phyloP scores from a whole-genome alignment of 1,140 invertebrate species.

The Pseudachorutes palmiensis region DNA sequence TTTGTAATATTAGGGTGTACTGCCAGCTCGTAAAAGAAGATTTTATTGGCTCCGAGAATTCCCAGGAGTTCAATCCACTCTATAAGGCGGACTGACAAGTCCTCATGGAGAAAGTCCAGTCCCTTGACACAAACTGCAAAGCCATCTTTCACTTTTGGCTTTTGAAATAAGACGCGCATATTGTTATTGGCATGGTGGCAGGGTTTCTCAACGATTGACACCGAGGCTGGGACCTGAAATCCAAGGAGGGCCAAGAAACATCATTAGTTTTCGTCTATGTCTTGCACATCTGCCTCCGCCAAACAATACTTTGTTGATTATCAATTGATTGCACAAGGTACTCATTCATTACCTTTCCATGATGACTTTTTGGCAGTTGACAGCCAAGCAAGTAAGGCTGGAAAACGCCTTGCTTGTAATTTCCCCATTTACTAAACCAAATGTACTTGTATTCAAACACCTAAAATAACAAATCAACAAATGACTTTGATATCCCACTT shows the following conservation, averaged over 20 bases:
- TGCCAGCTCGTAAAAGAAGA: conserved; percentile 85
- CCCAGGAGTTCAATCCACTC: conserved; percentile 88
- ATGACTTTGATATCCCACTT: neutral
- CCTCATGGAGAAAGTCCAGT: conserved; percentile 84
- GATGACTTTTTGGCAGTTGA: conserved; percentile 61
- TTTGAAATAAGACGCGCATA: conserved; percentile 73
- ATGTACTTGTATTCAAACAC: conserved; percentile 85
- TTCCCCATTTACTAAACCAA: conserved; percentile 90
- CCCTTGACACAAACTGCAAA: conserved; percentile 93
- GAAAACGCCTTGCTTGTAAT: conserved; percentile 82
- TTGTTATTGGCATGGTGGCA: conserved; percentile 81
- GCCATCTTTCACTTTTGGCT: conserved; percentile 55
- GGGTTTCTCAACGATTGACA: conserved; percentile 72
- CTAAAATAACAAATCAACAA: conserved; percentile 20
- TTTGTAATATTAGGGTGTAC: conserved; percentile 85
- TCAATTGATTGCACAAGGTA: no score
- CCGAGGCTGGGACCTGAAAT: conserved; percentile 63
- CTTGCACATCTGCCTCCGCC: no score
- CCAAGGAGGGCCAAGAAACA: conserved; percentile 17
- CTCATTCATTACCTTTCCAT: conserved; percentile 47
- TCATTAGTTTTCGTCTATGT: no score
- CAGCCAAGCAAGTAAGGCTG: conserved; percentile 86
- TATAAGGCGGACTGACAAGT: conserved; percentile 77
- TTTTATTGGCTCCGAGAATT: conserved; percentile 80
- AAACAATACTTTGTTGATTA: no score